phyloP scores from a whole-genome alignment of 2,797 vertebrate species.

The Alcedo atthis region DNA sequence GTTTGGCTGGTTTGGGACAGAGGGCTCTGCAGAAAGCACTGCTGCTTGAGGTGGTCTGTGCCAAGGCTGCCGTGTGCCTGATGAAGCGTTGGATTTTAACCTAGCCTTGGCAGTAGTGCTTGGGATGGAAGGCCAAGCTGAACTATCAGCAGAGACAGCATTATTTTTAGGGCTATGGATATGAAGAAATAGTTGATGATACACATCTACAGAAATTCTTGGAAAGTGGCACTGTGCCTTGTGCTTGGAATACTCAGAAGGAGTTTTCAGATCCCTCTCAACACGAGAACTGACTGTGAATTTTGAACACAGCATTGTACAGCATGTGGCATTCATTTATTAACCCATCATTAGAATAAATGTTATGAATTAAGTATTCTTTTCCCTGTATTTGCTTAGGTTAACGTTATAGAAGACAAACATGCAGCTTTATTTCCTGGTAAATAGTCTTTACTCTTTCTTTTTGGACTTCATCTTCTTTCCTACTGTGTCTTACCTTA shows the following conservation, averaged over 20 bases:
- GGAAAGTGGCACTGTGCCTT: slow-evolving; percentile 19
- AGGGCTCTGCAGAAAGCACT: not conserved
- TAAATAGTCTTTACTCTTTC: not conserved
- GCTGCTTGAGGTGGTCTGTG: slow-evolving; percentile 5
- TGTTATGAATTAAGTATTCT: not conserved
- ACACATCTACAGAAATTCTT: not conserved
- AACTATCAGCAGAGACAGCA: slow-evolving; percentile 8
- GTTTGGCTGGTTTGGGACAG: slow-evolving; percentile 38
- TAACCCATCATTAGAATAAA: not conserved
- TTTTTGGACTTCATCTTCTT: not conserved
- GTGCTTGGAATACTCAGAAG: not conserved
- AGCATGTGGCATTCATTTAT: slow-evolving; percentile 39
- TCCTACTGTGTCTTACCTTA: not conserved
- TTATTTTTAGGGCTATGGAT: slow-evolving; percentile 35
- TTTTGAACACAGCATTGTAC: not conserved
- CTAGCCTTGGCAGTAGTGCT: not conserved
- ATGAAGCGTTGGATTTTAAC: slow-evolving; percentile 7
- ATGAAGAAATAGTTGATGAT: slow-evolving; percentile 18
- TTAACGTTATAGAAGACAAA: not conserved
- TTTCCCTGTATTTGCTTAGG: not conserved
- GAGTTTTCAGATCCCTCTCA: slow-evolving; percentile 1
- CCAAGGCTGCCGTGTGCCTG: slow-evolving; percentile 49
- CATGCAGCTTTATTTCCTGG: not conserved
- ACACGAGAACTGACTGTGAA: not conserved
- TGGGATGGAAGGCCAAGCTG: slow-evolving; percentile 2